Percentiles rank a stretch among this genome's conserved stretches.
These are phyloP conservation scores for Heteractis magnifica DNA, from an alignment of 92 coral and sea anemone genomes.

Conservation along the genomic window DNA sequence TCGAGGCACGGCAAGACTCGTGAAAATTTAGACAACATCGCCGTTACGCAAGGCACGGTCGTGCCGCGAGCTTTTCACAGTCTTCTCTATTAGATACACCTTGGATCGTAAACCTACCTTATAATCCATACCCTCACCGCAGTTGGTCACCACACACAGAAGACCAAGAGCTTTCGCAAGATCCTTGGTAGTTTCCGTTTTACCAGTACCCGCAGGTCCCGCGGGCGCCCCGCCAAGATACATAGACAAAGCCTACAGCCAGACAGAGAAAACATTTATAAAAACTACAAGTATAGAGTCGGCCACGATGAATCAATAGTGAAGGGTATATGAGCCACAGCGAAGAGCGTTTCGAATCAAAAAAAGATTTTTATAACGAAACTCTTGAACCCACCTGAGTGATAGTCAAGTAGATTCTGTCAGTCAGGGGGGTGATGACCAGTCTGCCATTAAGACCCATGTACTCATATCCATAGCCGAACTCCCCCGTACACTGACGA, in stretches of 20 bases:
- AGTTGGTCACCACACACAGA: constrained; percentile 96
- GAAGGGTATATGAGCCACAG: not conserved
- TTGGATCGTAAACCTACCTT: constrained; percentile 50
- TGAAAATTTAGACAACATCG: too few relatives aligned
- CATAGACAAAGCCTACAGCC: constrained; percentile 88
- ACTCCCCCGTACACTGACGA: constrained; percentile 96
- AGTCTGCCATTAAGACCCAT: constrained; percentile 98
- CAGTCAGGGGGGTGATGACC: constrained; percentile 97
- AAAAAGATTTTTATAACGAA: too few relatives aligned
- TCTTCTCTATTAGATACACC: too few relatives aligned
- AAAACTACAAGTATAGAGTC: not conserved
- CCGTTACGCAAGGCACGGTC: too few relatives aligned
- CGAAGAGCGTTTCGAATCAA: not conserved
- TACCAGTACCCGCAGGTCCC: constrained; percentile 98
- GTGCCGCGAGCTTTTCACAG: too few relatives aligned
- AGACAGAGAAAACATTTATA: not conserved
- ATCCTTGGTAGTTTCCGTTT: constrained; percentile 96
- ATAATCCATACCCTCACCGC: constrained; percentile 99
- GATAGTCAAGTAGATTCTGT: constrained; percentile 94
- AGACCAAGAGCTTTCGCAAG: constrained; percentile 95
- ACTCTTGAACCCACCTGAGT: constrained; percentile 66
- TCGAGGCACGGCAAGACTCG: too few relatives aligned
- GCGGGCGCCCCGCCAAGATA: constrained; percentile 98
- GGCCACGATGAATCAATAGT: not conserved
- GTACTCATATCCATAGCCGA: constrained; percentile 99